Percentiles rank a stretch among this genome's conserved stretches.
phyloP scores from a whole-genome alignment of 2,888 invertebrate species.

The Dynastes hyllus region DNA sequence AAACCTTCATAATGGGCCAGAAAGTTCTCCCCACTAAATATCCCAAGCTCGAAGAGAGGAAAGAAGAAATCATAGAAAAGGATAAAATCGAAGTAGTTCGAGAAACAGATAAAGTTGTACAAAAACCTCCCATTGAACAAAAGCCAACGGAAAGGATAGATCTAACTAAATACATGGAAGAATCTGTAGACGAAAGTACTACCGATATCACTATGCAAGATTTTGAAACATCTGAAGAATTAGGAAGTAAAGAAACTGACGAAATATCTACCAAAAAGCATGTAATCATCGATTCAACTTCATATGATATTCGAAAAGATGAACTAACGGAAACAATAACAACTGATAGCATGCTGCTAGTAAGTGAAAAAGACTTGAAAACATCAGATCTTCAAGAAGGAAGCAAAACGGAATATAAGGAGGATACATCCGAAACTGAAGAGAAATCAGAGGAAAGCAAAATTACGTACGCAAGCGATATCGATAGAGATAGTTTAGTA shows the following conservation, averaged over 20 bases:
- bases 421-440: constrained; percentile 54
- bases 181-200: constrained; percentile 52
- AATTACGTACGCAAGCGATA: constrained; percentile 51
- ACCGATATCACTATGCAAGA: constrained; percentile 55
- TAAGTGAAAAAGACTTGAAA: constrained; percentile 38
- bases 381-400: constrained; percentile 31
- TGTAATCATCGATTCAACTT: constrained; percentile 23
- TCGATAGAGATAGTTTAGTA: constrained; percentile 46
- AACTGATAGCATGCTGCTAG: constrained; percentile 42
- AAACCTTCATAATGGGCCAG: constrained; percentile 58
- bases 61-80: constrained; percentile 53
- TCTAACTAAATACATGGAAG: constrained; percentile 48
- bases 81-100: constrained; percentile 19
- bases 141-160: constrained; percentile 34
- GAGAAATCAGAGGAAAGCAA: constrained; percentile 53
- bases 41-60: constrained; percentile 53
- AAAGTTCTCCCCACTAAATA: constrained; percentile 53
- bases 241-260: constrained; percentile 53
- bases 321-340: constrained; percentile 45
- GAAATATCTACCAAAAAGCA: constrained; percentile 50
- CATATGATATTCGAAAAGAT: constrained; percentile 18
- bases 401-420: constrained; percentile 25
- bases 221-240: constrained; percentile 58
- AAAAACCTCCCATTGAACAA: constrained; percentile 14
- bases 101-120: constrained; percentile 37